Base-by-base conservation (phyloP, 23 tunicate species). In the Trididemnum nubilum region DNA sequence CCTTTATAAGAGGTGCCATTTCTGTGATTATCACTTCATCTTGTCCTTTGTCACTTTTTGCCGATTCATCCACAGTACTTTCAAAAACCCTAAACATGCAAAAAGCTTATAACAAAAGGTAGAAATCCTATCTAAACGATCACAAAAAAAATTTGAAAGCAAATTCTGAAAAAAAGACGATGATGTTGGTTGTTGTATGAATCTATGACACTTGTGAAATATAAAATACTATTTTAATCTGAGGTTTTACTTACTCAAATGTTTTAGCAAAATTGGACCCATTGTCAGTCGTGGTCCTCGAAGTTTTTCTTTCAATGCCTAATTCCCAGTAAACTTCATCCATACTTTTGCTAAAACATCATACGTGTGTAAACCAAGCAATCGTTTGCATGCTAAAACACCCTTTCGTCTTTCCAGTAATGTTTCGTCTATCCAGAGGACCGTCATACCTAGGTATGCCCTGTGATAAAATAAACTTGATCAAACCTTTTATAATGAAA, bases 401-500 rank as follows among this genome's bases (percentile, higher is more conserved):
- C 60, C 59, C 31, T 73, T 32, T 29, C 26, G n/a, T 73, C 79
- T 73, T 73, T 73, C 59, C 59, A 73, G 24, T 3, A 59, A 26
- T 2, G 12, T 2, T 36, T 37, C 32, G 31, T 73, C 79, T 9
- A 73, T 73, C 79, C 79, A 73, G 26, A 36, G 79, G 5, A 39
- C 59, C 9, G 79, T 73, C 79, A 73, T 73, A 22, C 59, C 79
- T 25, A 73, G 7, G 79, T 73, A 73, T 44, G 79, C 21, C 31
- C 79, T 73, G 33, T n/a, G 26, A 61, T 61, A 61, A 61, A 61
- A 12, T 12, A 61, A 61, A 61, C n/a, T 15, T 24, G 67, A 61
- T n/a, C 22, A 61, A 61, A 3, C 4, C 3, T 61, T 61, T 15
- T n/a, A 22, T 12, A 61, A 61, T 61, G 22, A 15, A 61, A 12